Percentiles rank a stretch among this genome's conserved stretches.
Conservation (phyloP, 92 coral and sea anemone species). For the Palythoa heliodiscus region DNA sequence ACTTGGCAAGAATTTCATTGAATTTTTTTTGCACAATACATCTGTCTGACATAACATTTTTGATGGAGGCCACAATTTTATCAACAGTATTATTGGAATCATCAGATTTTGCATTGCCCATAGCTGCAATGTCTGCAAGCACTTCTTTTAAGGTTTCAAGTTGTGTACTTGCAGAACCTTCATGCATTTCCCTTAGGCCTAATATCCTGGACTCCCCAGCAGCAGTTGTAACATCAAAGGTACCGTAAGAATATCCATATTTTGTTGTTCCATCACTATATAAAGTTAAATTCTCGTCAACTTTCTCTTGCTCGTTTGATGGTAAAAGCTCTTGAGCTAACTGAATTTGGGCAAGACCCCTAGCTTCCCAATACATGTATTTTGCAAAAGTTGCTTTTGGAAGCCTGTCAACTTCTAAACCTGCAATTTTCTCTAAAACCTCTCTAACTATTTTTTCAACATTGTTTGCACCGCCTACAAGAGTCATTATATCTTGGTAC, state of each 20-base stretch:
- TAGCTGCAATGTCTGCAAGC: conserved; percentile 23
- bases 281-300: conserved; percentile 24
- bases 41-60: conserved; percentile 33
- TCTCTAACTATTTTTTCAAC: conserved; percentile 35
- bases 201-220: conserved; percentile 34
- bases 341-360: conserved; percentile 39
- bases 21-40: conserved; percentile 35
- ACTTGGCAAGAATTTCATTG: conserved; percentile 31
- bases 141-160: conserved; percentile 37
- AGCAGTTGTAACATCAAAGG: conserved; percentile 38
- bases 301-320: conserved; percentile 25
- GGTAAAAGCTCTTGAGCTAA: conserved; percentile 36
- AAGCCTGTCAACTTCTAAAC: conserved; percentile 34
- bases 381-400: conserved; percentile 54
- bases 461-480: conserved; percentile 44
- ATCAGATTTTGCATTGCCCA: conserved; percentile 20
- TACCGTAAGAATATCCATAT: conserved; percentile 31
- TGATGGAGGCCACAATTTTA: conserved; percentile 26
- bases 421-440: conserved; percentile 44
- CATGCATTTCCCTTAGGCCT: conserved; percentile 42
- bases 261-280: conserved; percentile 49
- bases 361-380: conserved; percentile 39
- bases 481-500: conserved; percentile 32
- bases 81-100: background rate
- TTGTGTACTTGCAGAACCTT: conserved; percentile 41